Evolutionary conservation across 2,888 invertebrate genomes (phyloP).

Genomic region (Ernsta delagoae): DNA sequence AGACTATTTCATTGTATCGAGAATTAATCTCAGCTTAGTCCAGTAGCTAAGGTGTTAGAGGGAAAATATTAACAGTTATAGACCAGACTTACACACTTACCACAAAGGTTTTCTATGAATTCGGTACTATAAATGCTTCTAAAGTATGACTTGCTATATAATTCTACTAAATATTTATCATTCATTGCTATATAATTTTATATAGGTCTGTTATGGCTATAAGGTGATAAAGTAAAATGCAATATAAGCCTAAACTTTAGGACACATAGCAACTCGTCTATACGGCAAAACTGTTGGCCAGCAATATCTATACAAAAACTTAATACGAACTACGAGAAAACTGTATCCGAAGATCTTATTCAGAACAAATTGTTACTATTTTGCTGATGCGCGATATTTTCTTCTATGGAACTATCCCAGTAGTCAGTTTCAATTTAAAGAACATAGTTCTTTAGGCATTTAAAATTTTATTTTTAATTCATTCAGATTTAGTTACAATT

Average conservation of each 20-base stretch:
- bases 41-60: too few species aligned
- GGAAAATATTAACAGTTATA: too few species aligned
- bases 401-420: conserved; percentile 18
- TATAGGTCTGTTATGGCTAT: too few species aligned
- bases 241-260: too few species aligned
- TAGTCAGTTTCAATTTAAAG: conserved; percentile 4
- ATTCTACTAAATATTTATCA: too few species aligned
- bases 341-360: conserved; percentile 20
- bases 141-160: too few species aligned
- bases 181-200: too few species aligned
- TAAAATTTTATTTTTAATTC: neutral
- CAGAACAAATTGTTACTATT: conserved; percentile 26
- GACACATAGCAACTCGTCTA: neutral
- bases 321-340: conserved; percentile 10
- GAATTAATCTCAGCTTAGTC: neutral
- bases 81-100: too few species aligned
- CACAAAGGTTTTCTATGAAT: too few species aligned
- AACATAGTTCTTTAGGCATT: neutral
- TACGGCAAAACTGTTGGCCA: conserved; percentile 14
- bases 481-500: neutral
- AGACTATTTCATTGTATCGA: neutral
- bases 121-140: too few species aligned
- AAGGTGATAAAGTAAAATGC: too few species aligned
- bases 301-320: conserved; percentile 21
- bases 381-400: conserved; percentile 30